Conservation (phyloP, 1,140 invertebrate species). For the Rhopalosiphum maidis region DNA sequence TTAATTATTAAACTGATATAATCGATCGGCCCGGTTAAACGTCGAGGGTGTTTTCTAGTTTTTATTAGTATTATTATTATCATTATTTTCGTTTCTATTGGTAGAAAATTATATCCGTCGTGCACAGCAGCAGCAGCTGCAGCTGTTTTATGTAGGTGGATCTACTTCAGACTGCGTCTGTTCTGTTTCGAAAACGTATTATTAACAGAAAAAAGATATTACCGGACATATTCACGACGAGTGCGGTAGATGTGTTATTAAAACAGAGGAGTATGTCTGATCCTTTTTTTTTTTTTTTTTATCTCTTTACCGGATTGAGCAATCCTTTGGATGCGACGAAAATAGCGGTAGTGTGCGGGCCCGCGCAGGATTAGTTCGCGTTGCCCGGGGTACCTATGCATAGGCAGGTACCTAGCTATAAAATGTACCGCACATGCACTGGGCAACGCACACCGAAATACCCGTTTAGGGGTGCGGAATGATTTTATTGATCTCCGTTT, state of each 20-base stretch:
- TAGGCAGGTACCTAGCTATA: background rate
- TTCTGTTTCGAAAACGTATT: constrained; percentile 38
- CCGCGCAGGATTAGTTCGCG: background rate
- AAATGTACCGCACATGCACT: background rate
- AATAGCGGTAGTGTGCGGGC: constrained; percentile 39
- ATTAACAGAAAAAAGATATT: constrained; percentile 36
- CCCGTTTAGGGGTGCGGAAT: constrained; percentile 19
- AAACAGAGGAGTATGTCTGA: constrained; percentile 29
- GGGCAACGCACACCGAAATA: constrained; percentile 34
- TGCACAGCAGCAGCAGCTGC: constrained; percentile 34
- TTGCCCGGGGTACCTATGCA: background rate
- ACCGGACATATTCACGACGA: constrained; percentile 29
- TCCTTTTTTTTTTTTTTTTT: constrained; percentile 43
- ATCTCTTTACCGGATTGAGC: background rate
- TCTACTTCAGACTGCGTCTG: constrained; percentile 1
- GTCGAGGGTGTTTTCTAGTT: constrained; percentile 33
- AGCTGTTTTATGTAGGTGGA: constrained; percentile 47
- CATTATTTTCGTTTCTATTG: constrained; percentile 33
- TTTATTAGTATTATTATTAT: background rate
- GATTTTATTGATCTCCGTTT: constrained; percentile 11
- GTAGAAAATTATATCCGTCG: constrained; percentile 52
- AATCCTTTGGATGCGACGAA: constrained; percentile 36
- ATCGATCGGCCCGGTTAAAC: constrained; percentile 35
- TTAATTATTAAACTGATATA: constrained; percentile 43
- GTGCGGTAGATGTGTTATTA: constrained; percentile 32